Conservation (phyloP, 2,113 vertebrate species). For the Lepus timidus region DNA sequence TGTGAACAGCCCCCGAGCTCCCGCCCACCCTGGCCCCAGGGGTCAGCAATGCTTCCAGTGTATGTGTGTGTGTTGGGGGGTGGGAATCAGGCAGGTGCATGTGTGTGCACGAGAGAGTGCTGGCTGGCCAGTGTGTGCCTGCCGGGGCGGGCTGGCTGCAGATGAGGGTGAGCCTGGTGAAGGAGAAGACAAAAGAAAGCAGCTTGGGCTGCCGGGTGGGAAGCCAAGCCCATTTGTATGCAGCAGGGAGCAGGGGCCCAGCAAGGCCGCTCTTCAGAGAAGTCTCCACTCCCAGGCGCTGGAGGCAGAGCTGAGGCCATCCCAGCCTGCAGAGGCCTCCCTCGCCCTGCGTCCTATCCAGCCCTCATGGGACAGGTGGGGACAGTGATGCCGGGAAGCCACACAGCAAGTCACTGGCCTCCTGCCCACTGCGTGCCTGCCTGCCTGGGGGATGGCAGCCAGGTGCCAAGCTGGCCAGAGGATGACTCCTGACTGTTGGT, state of each 20-base stretch:
- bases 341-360: background rate
- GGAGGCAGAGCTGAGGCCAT: background rate
- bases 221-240: constrained; percentile 62
- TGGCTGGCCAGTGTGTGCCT: background rate
- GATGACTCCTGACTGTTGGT: rapidly evolving
- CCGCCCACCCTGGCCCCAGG: constrained; percentile 52
- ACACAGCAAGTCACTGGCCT: background rate
- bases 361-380: background rate
- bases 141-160: constrained; percentile 46
- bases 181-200: constrained; percentile 72
- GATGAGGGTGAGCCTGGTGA: constrained; percentile 62
- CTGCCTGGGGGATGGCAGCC: background rate
- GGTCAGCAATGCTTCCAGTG: constrained; percentile 20
- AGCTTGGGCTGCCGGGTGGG: constrained; percentile 27
- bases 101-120: background rate
- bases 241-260: constrained; percentile 47
- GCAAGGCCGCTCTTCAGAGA: constrained; percentile 50
- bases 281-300: background rate
- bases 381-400: constrained; percentile 43
- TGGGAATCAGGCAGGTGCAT: constrained; percentile 43
- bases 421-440: too few species aligned
- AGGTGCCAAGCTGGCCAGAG: background rate
- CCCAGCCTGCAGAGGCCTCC: background rate
- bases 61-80: background rate
- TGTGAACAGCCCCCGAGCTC: constrained; percentile 4